phyloP scores from a whole-genome alignment of 2,888 invertebrate species.

The Sympetrum striolatum region DNA sequence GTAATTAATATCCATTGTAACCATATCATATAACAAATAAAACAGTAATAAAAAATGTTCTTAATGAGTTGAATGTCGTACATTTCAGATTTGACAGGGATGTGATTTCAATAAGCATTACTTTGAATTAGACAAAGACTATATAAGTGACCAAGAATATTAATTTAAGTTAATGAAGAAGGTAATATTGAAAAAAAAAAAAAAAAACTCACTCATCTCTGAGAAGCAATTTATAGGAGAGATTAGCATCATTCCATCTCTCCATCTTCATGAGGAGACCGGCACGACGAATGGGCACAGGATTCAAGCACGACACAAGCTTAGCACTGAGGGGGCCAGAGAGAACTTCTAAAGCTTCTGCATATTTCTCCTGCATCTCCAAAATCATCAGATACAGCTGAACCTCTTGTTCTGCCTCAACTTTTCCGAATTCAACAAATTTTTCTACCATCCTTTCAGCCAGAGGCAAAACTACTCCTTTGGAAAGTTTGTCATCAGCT shows the following conservation, averaged over 20 bases:
- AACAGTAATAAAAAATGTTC: no score
- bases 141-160: not conserved
- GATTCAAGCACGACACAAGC: constrained; percentile 70
- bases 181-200: not conserved
- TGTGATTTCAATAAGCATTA: no score
- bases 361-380: constrained; percentile 70
- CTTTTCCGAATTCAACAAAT: constrained; percentile 82
- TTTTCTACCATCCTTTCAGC: constrained; percentile 95
- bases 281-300: constrained; percentile 71
- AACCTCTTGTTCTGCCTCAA: constrained; percentile 94
- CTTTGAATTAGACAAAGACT: no score
- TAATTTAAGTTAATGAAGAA: not conserved
- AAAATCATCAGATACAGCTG: constrained; percentile 88
- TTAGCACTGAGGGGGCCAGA: constrained; percentile 76
- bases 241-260: constrained; percentile 77
- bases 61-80: no score
- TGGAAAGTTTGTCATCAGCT: constrained; percentile 58
- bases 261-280: constrained; percentile 75
- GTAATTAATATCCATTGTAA: no score
- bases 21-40: no score
- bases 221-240: constrained; percentile 75
- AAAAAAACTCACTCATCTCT: constrained; percentile 69
- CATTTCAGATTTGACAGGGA: no score
- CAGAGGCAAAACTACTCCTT: constrained; percentile 78
- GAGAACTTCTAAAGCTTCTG: constrained; percentile 82